Evolutionary conservation across 2,113 vertebrate genomes (phyloP), one percentile per base, ranked within the genome.

Genomic region (Saguinus imperator): DNA sequence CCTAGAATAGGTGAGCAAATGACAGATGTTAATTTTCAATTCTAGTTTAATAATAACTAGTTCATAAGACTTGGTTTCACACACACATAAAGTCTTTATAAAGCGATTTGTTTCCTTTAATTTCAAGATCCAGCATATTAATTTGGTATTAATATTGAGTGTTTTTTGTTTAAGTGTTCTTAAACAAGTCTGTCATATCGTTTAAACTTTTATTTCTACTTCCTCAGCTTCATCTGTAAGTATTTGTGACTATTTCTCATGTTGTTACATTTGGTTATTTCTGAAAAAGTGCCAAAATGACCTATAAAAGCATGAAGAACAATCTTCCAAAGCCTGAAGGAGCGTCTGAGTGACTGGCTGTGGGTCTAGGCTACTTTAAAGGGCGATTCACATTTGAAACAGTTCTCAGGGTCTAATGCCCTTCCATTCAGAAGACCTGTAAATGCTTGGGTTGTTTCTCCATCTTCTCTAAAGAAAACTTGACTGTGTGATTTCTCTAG

Each of bases 101-200:
- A 92, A 94, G 48, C 58, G 18, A 81, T 87, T 94, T 94, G 55
- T 84, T 83, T 86, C 20, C 61, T 95, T 94, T 91, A 79, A 91
- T 97, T 91, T 92, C 27, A 89, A 91, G 66, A 73, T 32, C 50
- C 12, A 64, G 13, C 29, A 64, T 64, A 64, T 64, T 64, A 64
- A 70, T 92, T 87, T 94, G 52, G 70, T 84, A 35, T 91, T 79
- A 85, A 50, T 94, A 27, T 18, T 70, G 55, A 81, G 14, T 70
- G 3, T 90, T 75, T 43, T 55, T 55, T n/a, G 3, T 40, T 86
- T 14, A 76, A 50, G 8, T 66, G 2, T 57, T 57, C 43, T 92
- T 93, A n/a, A 90, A 55, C 58, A 79, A 80, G n/a, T 66, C 32
- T 77, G 27, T 61, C 25, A 48, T 48, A 8, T 96, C 50, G 5